Percentiles rank a stretch among this genome's conserved stretches.
Evolutionary conservation across 2,888 invertebrate genomes (phyloP).

Genomic region (Ferrisia virgata): DNA sequence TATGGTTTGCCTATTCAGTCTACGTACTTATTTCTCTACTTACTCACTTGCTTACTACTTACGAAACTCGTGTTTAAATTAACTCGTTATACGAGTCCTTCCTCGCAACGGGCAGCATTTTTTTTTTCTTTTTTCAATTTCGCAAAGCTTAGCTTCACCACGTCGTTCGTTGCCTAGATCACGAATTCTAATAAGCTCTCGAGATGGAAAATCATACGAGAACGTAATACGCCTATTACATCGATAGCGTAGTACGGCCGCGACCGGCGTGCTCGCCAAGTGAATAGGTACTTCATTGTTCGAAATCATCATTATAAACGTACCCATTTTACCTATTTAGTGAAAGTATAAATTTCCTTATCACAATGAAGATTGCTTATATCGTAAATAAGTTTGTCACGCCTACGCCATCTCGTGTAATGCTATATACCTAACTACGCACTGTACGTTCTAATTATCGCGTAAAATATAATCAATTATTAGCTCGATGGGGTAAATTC

Average conservation of each 20-base stretch:
- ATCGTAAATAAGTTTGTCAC: no score
- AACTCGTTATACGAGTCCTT: background rate
- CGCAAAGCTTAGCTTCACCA: no score
- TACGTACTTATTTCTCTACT: background rate
- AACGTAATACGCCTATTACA: background rate
- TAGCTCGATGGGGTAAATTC: no score
- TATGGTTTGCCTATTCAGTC: no score
- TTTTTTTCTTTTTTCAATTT: background rate
- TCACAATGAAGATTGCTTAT: background rate
- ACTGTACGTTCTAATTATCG: no score
- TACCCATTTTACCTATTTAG: slow-evolving; percentile 10
- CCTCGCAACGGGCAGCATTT: background rate
- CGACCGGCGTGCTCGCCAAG: background rate
- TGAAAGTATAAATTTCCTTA: slow-evolving; percentile 1
- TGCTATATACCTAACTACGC: no score
- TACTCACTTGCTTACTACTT: no score
- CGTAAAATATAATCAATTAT: no score
- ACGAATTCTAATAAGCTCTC: background rate
- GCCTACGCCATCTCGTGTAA: no score
- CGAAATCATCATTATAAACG: background rate
- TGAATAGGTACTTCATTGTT: background rate
- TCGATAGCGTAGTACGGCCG: no score
- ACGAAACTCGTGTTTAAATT: background rate
- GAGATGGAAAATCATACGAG: background rate
- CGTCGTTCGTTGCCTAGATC: background rate